These are phyloP conservation scores for Willisornis vidua DNA, from an alignment of 2,113 vertebrate genomes.

Conservation along the genomic window DNA sequence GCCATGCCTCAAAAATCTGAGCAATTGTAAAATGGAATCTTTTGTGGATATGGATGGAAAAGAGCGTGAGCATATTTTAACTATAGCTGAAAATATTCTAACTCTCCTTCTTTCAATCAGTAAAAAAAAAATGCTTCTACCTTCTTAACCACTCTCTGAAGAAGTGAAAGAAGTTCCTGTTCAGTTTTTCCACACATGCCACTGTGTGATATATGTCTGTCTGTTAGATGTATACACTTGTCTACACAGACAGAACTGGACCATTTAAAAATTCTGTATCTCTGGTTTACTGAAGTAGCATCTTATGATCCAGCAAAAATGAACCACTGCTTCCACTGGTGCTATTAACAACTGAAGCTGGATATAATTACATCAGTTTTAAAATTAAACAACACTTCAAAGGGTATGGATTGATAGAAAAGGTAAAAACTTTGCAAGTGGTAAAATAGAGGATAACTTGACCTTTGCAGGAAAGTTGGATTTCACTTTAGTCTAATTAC, in stretches of 20 bases:
- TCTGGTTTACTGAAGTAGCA: not conserved
- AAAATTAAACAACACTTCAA: not conserved
- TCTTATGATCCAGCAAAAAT: not conserved
- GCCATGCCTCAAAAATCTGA: not conserved
- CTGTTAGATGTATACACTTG: not conserved
- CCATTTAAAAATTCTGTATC: not conserved
- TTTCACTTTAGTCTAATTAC: conserved; percentile 48
- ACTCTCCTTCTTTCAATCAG: not conserved
- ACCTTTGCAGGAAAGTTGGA: conserved; percentile 55
- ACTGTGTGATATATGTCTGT: not conserved
- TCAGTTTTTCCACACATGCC: not conserved
- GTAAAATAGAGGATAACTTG: conserved; percentile 27
- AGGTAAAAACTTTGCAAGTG: conserved; percentile 19
- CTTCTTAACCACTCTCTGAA: not conserved
- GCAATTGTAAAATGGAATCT: not conserved
- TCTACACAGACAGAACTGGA: not conserved
- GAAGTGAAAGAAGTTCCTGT: not conserved
- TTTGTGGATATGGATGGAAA: not conserved
- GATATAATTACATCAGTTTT: not conserved
- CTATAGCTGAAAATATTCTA: not conserved
- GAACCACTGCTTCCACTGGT: not conserved
- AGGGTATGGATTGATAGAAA: not conserved
- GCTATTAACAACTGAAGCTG: not conserved
- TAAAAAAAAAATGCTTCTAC: not conserved
- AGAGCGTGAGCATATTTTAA: not conserved